These are phyloP conservation scores for Poecilobothrus nobilitatus DNA, from an alignment of 2,888 invertebrate genomes.

Conservation along the genomic window DNA sequence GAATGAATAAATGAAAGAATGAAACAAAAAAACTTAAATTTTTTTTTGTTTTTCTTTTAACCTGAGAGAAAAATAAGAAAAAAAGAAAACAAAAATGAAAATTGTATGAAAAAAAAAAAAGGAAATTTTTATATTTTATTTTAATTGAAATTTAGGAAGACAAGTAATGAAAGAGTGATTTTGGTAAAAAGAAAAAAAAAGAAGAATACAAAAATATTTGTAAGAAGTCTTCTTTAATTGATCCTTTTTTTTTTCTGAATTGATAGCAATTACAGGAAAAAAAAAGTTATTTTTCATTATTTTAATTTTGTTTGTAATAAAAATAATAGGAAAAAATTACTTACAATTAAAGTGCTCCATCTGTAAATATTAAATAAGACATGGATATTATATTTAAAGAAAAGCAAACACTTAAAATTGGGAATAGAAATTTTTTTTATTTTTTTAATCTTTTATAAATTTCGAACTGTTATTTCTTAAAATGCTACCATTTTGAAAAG, in stretches of 20 bases:
- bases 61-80: not conserved
- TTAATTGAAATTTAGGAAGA: conserved; percentile 3
- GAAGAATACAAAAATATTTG: not conserved
- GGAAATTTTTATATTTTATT: not conserved
- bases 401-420: too few relatives aligned
- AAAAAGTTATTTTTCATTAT: not conserved
- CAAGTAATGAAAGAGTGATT: not conserved
- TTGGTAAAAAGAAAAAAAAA: not conserved
- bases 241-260: not conserved
- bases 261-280: not conserved
- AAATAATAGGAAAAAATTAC: too few relatives aligned
- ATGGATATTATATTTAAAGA: too few relatives aligned
- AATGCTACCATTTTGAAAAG: too few relatives aligned
- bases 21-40: too few relatives aligned
- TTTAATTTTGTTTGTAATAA: not conserved
- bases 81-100: not conserved
- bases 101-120: not conserved
- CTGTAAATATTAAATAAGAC: too few relatives aligned
- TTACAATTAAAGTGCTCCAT: too few relatives aligned
- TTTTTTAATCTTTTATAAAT: too few relatives aligned
- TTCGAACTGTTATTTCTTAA: too few relatives aligned
- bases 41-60: too few relatives aligned
- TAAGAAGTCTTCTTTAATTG: not conserved
- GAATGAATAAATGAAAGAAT: too few relatives aligned
- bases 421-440: too few relatives aligned